A percentile compares a stretch with the other conserved stretches of the same genome.
Evolutionary conservation across 1,140 invertebrate genomes (phyloP).

Genomic region (Glossosoma conforme): DNA sequence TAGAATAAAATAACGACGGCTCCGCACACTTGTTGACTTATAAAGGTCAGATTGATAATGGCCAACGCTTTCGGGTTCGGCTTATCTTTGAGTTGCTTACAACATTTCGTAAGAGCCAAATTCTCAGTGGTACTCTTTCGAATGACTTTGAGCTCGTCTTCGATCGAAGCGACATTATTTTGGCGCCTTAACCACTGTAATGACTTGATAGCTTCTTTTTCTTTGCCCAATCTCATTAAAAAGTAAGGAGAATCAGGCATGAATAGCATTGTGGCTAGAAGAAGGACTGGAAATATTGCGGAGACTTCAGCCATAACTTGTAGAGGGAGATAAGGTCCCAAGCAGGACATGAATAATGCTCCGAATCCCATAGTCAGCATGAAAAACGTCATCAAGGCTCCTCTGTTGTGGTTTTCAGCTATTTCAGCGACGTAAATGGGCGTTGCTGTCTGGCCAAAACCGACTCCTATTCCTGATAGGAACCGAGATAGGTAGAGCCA

Average conservation of each 20-base stretch:
- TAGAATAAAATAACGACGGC: conserved; percentile 28
- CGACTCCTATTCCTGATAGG: conserved; percentile 25
- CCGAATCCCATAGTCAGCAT: conserved; percentile 17
- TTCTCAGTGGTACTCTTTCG: conserved; percentile 22
- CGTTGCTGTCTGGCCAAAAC: conserved; percentile 28
- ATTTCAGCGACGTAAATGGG: conserved; percentile 30
- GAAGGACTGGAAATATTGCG: conserved; percentile 21
- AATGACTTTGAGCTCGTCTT: conserved; percentile 26
- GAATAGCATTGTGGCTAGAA: conserved; percentile 17
- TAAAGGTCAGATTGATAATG: conserved; percentile 22
- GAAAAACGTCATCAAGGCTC: conserved; percentile 26
- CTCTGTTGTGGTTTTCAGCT: conserved; percentile 29
- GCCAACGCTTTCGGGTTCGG: conserved; percentile 28
- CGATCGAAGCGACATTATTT: conserved; percentile 19
- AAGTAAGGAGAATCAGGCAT: conserved; percentile 29
- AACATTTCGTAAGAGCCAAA: conserved; percentile 9
- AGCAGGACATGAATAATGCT: conserved; percentile 19
- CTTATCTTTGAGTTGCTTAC: conserved; percentile 15
- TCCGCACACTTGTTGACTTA: conserved; percentile 24
- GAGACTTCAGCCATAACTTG: conserved; percentile 26
- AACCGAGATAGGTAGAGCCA: conserved; percentile 29
- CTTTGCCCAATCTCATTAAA: conserved; percentile 24
- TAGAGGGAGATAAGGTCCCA: conserved; percentile 23
- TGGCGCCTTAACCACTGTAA: conserved; percentile 25
- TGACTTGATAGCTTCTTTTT: conserved; percentile 23